phyloP scores from a whole-genome alignment of 2,888 invertebrate species.

The Acholoe squamosa region DNA sequence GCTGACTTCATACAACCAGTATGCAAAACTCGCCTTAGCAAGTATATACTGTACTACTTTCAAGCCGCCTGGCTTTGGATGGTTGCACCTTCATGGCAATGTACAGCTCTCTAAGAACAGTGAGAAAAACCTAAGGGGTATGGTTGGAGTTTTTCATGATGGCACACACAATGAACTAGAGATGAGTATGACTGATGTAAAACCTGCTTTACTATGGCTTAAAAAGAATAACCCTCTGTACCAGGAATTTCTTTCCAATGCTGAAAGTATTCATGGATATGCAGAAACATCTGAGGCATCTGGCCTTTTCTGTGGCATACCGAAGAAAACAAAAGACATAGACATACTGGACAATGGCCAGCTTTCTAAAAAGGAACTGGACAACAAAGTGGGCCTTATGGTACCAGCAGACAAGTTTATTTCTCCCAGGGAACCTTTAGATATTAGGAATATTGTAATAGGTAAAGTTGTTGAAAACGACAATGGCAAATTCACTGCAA shows the following conservation, averaged over 20 bases:
- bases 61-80: not conserved
- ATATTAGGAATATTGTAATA: too few relatives aligned
- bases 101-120: not conserved
- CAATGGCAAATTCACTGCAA: not conserved
- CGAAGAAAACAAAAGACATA: not conserved
- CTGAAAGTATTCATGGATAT: slow-evolving; percentile 20
- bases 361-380: not conserved
- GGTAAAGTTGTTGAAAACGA: not conserved
- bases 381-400: not conserved
- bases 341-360: not conserved
- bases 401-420: not conserved
- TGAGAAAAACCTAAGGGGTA: too few relatives aligned
- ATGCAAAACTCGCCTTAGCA: not conserved
- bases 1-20: not conserved
- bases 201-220: not conserved
- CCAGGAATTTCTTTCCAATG: not conserved
- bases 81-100: too few relatives aligned
- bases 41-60: slow-evolving; percentile 5
- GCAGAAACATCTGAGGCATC: not conserved
- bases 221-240: slow-evolving; percentile 33
- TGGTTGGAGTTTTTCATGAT: too few relatives aligned
- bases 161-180: not conserved
- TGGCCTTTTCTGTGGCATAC: too few relatives aligned
- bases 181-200: not conserved
- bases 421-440: not conserved